phyloP scores from a whole-genome alignment of 2,113 vertebrate species.

The Hippolais icterina region DNA sequence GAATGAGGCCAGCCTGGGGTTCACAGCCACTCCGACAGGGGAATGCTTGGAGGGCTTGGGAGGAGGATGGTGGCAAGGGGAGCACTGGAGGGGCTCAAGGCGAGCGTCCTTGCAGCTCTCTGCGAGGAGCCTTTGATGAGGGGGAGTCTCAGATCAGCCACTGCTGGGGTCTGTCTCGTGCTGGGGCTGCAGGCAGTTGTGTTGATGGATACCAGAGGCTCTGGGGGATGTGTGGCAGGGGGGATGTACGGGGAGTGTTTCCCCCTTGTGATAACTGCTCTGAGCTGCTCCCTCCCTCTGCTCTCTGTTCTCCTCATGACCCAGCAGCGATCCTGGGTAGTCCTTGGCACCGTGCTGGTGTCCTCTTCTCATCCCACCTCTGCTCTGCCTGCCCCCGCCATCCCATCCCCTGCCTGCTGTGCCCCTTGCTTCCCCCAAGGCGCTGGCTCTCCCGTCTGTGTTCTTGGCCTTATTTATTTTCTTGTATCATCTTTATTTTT shows the following conservation, averaged over 20 bases:
- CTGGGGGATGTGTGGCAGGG: background rate
- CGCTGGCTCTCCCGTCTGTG: accelerated
- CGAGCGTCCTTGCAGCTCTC: accelerated
- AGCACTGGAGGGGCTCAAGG: background rate
- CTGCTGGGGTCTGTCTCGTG: background rate
- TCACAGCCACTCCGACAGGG: background rate
- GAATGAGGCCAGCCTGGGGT: background rate
- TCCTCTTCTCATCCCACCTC: background rate
- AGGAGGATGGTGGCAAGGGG: background rate
- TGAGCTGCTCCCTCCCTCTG: conserved; percentile 27
- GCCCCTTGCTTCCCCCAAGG: accelerated
- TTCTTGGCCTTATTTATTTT: background rate
- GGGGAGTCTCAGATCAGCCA: background rate
- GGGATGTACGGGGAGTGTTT: background rate
- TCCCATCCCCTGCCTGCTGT: background rate
- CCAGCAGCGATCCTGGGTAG: background rate
- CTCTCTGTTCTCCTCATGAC: conserved; percentile 65
- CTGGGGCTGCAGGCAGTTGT: background rate
- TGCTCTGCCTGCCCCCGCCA: background rate
- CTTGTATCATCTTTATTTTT: background rate
- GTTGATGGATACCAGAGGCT: conserved; percentile 4
- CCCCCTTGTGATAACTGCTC: conserved; percentile 1
- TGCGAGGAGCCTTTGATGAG: background rate
- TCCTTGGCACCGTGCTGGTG: accelerated
- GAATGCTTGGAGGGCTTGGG: accelerated